These are phyloP conservation scores for Albula goreensis DNA, from an alignment of 2,113 vertebrate species.

Conservation along the genomic window DNA sequence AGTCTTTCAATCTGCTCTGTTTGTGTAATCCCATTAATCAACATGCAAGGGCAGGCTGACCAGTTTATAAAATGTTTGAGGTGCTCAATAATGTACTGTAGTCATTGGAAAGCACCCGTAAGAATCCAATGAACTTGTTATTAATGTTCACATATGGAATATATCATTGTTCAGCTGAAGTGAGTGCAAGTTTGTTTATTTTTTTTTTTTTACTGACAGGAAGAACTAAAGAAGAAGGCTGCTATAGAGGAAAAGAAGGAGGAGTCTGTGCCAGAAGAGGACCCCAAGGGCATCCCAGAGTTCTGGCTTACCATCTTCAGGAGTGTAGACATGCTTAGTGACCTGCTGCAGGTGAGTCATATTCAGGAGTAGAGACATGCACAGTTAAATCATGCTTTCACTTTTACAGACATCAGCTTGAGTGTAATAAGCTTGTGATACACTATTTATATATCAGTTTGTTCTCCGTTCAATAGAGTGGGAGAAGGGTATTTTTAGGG, in stretches of 20 bases:
- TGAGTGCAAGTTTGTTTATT: background rate
- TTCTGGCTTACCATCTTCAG: conserved; percentile 98
- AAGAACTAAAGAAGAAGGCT: conserved; percentile 84
- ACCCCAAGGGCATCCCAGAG: conserved; percentile 89
- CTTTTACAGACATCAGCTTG: no score
- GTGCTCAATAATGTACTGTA: background rate
- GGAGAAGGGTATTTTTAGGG: no score
- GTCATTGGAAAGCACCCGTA: background rate
- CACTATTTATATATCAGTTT: no score
- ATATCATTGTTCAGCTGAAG: background rate
- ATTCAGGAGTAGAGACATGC: background rate
- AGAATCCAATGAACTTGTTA: background rate
- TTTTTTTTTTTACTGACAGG: conserved; percentile 60
- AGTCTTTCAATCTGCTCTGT: background rate
- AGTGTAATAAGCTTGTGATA: no score
- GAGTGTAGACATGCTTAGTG: conserved; percentile 94
- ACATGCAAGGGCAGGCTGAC: background rate
- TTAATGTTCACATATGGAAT: background rate
- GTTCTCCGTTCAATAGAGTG: no score
- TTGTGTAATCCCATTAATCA: background rate
- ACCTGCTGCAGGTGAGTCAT: conserved; percentile 85
- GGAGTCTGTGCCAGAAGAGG: conserved; percentile 68
- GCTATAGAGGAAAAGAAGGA: conserved; percentile 82
- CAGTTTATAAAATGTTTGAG: no score
- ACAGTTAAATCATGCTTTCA: background rate